Conservation (phyloP, 30 jellyfish, hydroid and myxozoan genomes). For the Aurelia sp. region DNA sequence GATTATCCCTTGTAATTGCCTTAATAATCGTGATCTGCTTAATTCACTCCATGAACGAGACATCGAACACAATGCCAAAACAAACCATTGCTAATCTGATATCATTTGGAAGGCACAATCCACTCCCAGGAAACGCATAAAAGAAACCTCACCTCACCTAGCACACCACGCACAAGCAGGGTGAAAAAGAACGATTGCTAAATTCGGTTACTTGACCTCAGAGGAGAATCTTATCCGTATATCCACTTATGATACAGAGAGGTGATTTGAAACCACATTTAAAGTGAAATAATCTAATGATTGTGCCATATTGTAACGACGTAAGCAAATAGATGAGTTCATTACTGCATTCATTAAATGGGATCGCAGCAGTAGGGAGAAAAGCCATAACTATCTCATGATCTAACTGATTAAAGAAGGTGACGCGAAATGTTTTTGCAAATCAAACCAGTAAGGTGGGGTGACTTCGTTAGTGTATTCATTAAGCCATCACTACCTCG, state of each 20-base stretch:
- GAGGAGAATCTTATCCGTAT: slow-evolving; percentile 27
- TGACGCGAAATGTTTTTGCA: too few relatives aligned
- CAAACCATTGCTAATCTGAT: too few relatives aligned
- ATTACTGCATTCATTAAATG: neutral
- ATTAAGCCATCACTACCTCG: too few relatives aligned
- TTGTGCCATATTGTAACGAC: slow-evolving; percentile 28
- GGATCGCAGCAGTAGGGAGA: too few relatives aligned
- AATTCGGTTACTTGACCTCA: slow-evolving; percentile 38
- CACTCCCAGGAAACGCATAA: slow-evolving; percentile 8
- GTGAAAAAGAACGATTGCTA: slow-evolving; percentile 18
- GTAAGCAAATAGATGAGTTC: slow-evolving; percentile 17
- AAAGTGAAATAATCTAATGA: slow-evolving; percentile 41
- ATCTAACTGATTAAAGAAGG: too few relatives aligned
- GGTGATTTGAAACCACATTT: slow-evolving; percentile 25
- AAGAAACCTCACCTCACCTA: neutral
- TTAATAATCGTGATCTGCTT: too few relatives aligned
- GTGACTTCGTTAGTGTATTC: too few relatives aligned
- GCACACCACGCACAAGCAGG: slow-evolving; percentile 20
- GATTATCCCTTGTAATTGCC: too few relatives aligned
- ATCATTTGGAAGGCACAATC: neutral
- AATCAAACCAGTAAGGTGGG: too few relatives aligned
- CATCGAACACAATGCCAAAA: too few relatives aligned
- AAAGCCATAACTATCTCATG: too few relatives aligned
- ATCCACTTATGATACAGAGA: slow-evolving; percentile 47
- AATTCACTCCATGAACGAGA: too few relatives aligned